Evolutionary conservation across 2,888 invertebrate species (phyloP).

Genomic region (Neocrepidodera transversa): DNA sequence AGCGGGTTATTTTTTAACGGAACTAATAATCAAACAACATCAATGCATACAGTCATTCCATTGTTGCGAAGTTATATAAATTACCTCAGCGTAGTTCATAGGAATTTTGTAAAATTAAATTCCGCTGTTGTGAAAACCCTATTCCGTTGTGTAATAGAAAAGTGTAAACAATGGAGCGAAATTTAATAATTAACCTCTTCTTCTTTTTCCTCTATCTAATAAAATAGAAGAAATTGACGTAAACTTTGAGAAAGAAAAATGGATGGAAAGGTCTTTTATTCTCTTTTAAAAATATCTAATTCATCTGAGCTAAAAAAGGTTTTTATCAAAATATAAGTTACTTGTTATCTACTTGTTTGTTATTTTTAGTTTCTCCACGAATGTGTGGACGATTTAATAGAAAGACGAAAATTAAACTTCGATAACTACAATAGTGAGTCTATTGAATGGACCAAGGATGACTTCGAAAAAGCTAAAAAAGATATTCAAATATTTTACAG

Average conservation of each 20-base stretch:
- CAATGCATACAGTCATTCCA: too few relatives aligned
- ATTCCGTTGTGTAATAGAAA: too few relatives aligned
- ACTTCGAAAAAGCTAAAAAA: conserved; percentile 48
- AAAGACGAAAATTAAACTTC: conserved; percentile 44
- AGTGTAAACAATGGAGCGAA: too few relatives aligned
- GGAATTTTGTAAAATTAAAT: too few relatives aligned
- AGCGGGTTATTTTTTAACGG: too few relatives aligned
- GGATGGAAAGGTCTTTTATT: conserved; percentile 16
- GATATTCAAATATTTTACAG: conserved; percentile 52
- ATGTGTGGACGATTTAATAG: conserved; percentile 54
- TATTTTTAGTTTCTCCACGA: conserved; percentile 56
- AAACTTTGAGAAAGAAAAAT: conserved; percentile 6
- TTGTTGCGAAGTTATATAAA: too few relatives aligned
- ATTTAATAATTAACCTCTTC: too few relatives aligned
- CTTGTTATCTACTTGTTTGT: background rate
- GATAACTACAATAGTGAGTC: conserved; percentile 50
- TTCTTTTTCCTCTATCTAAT: too few relatives aligned
- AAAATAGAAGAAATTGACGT: too few relatives aligned
- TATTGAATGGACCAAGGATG: conserved; percentile 55
- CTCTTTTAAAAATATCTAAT: conserved; percentile 43
- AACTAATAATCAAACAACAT: too few relatives aligned
- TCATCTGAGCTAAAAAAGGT: conserved; percentile 40
- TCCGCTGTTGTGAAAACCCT: too few relatives aligned
- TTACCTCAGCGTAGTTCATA: too few relatives aligned
- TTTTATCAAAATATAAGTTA: background rate